phyloP scores from a whole-genome alignment of 2,888 invertebrate species.

The Mimumesa dahlbomi region DNA sequence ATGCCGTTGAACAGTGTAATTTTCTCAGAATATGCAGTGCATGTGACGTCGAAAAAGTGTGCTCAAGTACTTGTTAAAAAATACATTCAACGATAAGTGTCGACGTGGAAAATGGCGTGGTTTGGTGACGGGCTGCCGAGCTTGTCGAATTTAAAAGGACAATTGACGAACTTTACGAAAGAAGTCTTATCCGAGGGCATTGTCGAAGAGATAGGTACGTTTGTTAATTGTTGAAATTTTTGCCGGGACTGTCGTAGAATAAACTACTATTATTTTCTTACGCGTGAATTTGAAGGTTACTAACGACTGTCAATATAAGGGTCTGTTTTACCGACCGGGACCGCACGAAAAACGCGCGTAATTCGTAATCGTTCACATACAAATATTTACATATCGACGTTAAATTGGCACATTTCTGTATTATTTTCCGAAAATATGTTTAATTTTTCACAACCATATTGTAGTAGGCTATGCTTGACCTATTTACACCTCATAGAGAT shows the following conservation, averaged over 20 bases:
- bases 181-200: constrained; percentile 91
- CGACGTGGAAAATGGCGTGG: constrained; percentile 79
- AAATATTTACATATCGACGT: not conserved
- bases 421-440: too few relatives aligned
- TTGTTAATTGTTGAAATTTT: not conserved
- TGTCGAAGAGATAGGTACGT: constrained; percentile 83
- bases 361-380: constrained; percentile 12
- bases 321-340: constrained; percentile 70
- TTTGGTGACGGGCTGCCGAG: constrained; percentile 78
- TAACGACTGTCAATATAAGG: constrained; percentile 75
- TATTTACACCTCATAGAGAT: too few relatives aligned
- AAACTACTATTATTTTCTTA: constrained; percentile 11
- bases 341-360: constrained; percentile 34
- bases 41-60: constrained; percentile 26
- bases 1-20: constrained; percentile 32
- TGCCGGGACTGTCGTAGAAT: not conserved
- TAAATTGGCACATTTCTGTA: not conserved
- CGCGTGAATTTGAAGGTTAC: constrained; percentile 58
- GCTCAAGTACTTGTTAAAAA: constrained; percentile 30
- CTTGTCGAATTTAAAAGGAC: constrained; percentile 88
- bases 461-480: too few relatives aligned
- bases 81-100: constrained; percentile 48
- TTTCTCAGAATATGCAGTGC: constrained; percentile 42
- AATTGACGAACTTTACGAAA: constrained; percentile 92
- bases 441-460: too few relatives aligned